Conservation (phyloP, 2,797 vertebrate species). For the Tokudaia tokunoshimensis region DNA sequence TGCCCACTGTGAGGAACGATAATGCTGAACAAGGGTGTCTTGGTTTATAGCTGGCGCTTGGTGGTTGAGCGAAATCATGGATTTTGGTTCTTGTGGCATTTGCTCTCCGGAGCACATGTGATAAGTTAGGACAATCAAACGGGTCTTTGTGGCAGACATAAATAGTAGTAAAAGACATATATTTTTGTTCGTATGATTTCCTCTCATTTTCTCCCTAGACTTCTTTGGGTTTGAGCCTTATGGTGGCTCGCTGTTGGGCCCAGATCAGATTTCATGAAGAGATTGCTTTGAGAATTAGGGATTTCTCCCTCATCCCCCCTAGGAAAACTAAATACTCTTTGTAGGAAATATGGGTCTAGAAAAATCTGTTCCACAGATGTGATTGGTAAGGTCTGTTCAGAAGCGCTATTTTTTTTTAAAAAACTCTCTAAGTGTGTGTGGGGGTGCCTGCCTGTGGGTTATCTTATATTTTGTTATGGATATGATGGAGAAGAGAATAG, state of each 20-base stretch:
- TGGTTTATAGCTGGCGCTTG: conserved; percentile 79
- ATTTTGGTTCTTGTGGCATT: conserved; percentile 79
- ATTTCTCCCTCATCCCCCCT: not conserved
- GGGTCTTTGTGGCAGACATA: conserved; percentile 74
- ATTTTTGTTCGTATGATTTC: conserved; percentile 76
- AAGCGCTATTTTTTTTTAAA: conserved; percentile 12
- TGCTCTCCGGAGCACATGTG: conserved; percentile 54
- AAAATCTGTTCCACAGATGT: conserved; percentile 25
- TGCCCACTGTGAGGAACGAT: not conserved
- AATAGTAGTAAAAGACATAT: conserved; percentile 70
- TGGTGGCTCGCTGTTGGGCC: conserved; percentile 26
- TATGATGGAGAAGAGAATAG: not conserved
- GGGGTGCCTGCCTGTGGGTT: not conserved
- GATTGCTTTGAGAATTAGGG: conserved; percentile 62
- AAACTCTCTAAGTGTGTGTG: not conserved
- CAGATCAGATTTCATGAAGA: conserved; percentile 72
- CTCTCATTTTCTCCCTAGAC: conserved; percentile 67
- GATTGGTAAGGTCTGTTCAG: not conserved
- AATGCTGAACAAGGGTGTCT: conserved; percentile 75
- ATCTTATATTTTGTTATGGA: not conserved
- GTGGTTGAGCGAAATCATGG: conserved; percentile 77
- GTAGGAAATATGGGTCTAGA: conserved; percentile 11
- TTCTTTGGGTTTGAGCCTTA: conserved; percentile 71
- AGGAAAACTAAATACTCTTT: conserved; percentile 68
- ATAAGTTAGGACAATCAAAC: conserved; percentile 75